Percentiles rank a stretch among this genome's conserved stretches.
Conservation (phyloP, 1,140 invertebrate species). For the Rhopalosiphum padi region DNA sequence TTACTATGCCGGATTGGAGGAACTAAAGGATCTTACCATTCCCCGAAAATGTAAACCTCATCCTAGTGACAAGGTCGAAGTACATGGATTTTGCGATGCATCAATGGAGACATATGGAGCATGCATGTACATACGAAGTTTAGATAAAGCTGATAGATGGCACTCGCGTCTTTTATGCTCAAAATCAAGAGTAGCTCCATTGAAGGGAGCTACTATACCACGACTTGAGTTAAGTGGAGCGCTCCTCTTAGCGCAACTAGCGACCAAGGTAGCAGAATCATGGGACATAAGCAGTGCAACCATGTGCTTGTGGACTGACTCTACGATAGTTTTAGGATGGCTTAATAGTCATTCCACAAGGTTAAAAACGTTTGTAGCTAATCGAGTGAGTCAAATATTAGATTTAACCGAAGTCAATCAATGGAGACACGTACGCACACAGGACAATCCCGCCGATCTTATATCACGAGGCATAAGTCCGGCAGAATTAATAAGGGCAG, state of each 20-base stretch:
- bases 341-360: constrained; percentile 57
- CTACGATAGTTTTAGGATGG: constrained; percentile 60
- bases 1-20: neutral
- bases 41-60: neutral
- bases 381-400: constrained; percentile 31
- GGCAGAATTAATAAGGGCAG: no score
- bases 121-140: neutral
- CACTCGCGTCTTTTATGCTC: neutral
- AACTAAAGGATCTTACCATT: constrained; percentile 56
- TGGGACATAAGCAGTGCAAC: neutral
- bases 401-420: neutral
- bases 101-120: neutral
- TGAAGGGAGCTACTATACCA: no score
- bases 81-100: neutral
- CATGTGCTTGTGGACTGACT: constrained; percentile 4
- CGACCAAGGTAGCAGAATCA: no score
- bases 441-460: constrained; percentile 65
- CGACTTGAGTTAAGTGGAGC: no score
- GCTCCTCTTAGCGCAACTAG: no score
- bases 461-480: constrained; percentile 61
- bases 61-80: neutral
- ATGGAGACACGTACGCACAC: constrained; percentile 63
- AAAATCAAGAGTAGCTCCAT: no score
- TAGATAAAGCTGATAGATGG: neutral
- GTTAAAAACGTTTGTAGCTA: constrained; percentile 54